A percentile compares a stretch with the other conserved stretches of the same genome.
Conservation (phyloP, 2,113 vertebrate species). For the Marmota flaviventris region DNA sequence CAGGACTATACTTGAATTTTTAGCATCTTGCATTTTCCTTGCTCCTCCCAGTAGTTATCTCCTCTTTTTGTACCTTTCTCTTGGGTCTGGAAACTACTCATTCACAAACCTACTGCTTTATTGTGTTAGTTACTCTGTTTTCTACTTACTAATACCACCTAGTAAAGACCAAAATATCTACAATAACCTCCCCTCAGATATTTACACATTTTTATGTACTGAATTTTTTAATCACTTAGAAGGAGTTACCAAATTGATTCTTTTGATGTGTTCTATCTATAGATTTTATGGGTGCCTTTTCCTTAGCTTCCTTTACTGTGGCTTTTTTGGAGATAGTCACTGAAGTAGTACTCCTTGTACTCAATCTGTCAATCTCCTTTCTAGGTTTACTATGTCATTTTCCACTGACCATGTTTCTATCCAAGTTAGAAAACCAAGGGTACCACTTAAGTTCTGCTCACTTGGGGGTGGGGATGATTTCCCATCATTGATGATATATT, state of each 20-base stretch:
- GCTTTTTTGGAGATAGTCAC: not conserved
- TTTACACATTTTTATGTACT: not conserved
- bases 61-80: not conserved
- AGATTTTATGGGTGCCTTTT: not conserved
- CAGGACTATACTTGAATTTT: not conserved
- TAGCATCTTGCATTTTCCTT: not conserved
- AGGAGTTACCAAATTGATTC: not conserved
- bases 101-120: not conserved
- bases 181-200: not conserved
- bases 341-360: not conserved
- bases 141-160: not conserved
- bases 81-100: not conserved
- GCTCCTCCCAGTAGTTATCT: not conserved
- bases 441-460: not conserved
- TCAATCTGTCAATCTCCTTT: not conserved
- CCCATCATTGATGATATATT: not conserved
- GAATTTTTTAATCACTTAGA: not conserved
- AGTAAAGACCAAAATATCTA: not conserved
- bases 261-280: not conserved
- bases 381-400: not conserved
- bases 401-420: not conserved
- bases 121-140: not conserved
- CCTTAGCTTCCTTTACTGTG: not conserved
- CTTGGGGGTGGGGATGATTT: not conserved
- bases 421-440: not conserved